Conservation (phyloP, 2,888 invertebrate genomes). For the Dermolepida albohirtum region DNA sequence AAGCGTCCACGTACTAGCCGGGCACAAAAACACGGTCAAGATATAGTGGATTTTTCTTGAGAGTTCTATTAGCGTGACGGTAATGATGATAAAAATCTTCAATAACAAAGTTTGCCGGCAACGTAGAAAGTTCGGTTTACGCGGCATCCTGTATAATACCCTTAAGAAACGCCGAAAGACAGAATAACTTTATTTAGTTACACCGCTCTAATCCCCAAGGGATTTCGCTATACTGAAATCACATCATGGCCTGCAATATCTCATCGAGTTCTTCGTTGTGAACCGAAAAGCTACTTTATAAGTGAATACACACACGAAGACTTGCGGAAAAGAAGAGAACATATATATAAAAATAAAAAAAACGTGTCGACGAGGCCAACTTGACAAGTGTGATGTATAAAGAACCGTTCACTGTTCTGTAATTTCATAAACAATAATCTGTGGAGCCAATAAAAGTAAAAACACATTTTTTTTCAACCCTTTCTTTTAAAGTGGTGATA, state of each 20-base stretch:
- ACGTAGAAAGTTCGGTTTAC: constrained; percentile 27
- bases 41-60: constrained; percentile 31
- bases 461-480: too few species aligned
- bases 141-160: constrained; percentile 39
- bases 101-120: constrained; percentile 39
- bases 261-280: constrained; percentile 36
- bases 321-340: constrained; percentile 17
- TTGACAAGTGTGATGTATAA: too few species aligned
- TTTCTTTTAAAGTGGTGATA: too few species aligned
- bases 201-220: constrained; percentile 42
- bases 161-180: constrained; percentile 42
- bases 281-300: constrained; percentile 37
- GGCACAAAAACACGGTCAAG: constrained; percentile 2
- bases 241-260: constrained; percentile 37
- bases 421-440: too few species aligned
- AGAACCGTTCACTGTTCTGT: too few species aligned
- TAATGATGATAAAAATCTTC: constrained; percentile 41
- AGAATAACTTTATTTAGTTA: constrained; percentile 45
- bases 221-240: constrained; percentile 40
- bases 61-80: constrained; percentile 36
- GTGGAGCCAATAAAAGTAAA: too few species aligned
- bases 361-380: constrained; percentile 5
- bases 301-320: constrained; percentile 26
- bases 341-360: neutral
- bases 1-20: constrained; percentile 18